phyloP scores from a whole-genome alignment of 2,797 vertebrate genomes.

The Tinamus major region DNA sequence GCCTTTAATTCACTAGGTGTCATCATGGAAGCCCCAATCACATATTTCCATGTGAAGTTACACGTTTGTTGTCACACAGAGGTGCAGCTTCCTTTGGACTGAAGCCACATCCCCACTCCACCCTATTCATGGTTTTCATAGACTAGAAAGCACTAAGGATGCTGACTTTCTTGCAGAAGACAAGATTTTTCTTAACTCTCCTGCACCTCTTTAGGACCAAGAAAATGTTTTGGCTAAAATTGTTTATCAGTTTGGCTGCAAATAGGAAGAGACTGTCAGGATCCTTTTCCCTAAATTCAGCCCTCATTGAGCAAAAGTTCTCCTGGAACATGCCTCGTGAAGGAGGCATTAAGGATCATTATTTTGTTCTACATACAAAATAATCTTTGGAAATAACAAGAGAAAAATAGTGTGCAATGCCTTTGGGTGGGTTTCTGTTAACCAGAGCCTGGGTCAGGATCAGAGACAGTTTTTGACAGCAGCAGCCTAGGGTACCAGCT shows the following conservation, averaged over 20 bases:
- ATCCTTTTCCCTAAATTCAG: background rate
- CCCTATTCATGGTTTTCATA: background rate
- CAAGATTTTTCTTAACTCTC: background rate
- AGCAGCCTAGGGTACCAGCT: conserved; percentile 11
- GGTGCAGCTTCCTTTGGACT: background rate
- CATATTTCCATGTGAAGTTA: background rate
- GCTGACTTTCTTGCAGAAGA: background rate
- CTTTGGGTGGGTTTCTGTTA: conserved; percentile 30
- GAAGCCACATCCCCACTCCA: background rate
- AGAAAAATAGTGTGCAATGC: background rate
- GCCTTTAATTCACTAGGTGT: background rate
- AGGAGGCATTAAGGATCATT: background rate
- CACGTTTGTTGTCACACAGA: background rate
- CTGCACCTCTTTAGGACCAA: background rate
- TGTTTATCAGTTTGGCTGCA: background rate
- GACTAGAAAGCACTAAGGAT: background rate
- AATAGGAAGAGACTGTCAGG: background rate
- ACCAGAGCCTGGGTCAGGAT: background rate
- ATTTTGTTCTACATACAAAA: conserved; percentile 17
- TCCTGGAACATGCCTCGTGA: background rate
- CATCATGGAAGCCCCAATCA: background rate
- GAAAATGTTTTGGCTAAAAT: background rate
- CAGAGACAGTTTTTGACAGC: background rate
- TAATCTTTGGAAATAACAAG: conserved; percentile 1
- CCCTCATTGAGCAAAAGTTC: background rate